These are phyloP conservation scores for Palythoa grandis DNA, from an alignment of 92 coral and sea anemone species.

Conservation along the genomic window DNA sequence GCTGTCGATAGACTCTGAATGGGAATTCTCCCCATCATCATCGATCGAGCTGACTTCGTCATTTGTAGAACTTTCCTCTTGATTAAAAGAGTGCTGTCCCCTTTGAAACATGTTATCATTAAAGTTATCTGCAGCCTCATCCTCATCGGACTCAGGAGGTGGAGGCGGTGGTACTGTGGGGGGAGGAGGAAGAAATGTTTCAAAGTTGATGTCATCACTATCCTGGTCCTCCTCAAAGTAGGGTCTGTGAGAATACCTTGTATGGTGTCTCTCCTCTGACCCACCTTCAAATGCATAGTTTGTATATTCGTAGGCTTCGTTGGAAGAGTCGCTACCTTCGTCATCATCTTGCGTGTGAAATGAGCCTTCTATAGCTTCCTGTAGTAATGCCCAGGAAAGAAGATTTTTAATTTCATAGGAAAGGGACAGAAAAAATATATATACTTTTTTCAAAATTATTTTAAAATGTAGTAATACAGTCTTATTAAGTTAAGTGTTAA, in stretches of 20 bases:
- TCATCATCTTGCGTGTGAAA: constrained; percentile 64
- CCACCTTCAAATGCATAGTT: constrained; percentile 17
- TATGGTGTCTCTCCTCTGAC: constrained; percentile 3
- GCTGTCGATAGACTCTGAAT: constrained; percentile 26
- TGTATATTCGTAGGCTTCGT: neutral
- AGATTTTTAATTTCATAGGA: neutral
- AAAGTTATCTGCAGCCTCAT: neutral
- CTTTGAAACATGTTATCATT: constrained; percentile 23
- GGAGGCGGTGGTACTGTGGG: constrained; percentile 75
- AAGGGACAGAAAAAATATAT: too few species aligned
- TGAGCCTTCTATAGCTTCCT: constrained; percentile 78
- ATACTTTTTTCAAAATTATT: too few species aligned
- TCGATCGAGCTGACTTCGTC: constrained; percentile 1
- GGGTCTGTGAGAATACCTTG: neutral
- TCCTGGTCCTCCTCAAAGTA: constrained; percentile 25
- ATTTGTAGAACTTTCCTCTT: neutral
- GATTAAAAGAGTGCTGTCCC: constrained; percentile 10
- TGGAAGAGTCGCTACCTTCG: constrained; percentile 41
- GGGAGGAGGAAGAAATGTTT: constrained; percentile 74
- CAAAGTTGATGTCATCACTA: constrained; percentile 36
- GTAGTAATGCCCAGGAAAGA: constrained; percentile 1
- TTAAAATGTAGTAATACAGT: too few species aligned
- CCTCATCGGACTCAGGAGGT: constrained; percentile 62
- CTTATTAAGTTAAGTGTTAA: too few species aligned
- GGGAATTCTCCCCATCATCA: neutral